Percentiles rank a stretch among this genome's conserved stretches.
phyloP scores from a whole-genome alignment of 2,888 invertebrate species.

The Synergus umbraculus region DNA sequence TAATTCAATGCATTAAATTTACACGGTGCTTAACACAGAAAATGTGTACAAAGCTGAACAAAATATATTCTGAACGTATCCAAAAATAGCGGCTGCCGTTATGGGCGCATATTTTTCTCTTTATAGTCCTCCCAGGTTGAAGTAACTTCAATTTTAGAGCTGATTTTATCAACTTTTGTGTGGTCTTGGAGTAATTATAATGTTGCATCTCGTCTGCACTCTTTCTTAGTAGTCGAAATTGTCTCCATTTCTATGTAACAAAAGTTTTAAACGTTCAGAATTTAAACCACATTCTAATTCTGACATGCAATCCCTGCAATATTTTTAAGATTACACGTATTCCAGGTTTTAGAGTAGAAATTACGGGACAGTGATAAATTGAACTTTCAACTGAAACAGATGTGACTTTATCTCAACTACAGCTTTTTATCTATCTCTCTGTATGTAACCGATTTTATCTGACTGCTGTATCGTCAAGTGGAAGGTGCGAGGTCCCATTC shows the following conservation, averaged over 20 bases:
- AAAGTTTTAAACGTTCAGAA: too few species aligned
- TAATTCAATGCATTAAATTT: constrained; percentile 40
- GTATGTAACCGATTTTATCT: not conserved
- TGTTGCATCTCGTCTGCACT: too few species aligned
- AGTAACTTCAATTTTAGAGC: not conserved
- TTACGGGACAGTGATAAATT: not conserved
- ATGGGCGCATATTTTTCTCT: constrained; percentile 22
- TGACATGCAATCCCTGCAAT: too few species aligned
- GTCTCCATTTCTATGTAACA: too few species aligned
- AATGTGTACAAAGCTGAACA: constrained; percentile 36
- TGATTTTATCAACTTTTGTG: constrained; percentile 21
- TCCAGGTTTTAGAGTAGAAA: too few species aligned
- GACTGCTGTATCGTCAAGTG: constrained; percentile 21
- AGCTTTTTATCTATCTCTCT: not conserved
- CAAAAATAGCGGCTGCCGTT: constrained; percentile 34
- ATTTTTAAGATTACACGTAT: too few species aligned
- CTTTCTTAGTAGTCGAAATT: too few species aligned
- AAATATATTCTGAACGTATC: constrained; percentile 22
- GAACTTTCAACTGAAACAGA: not conserved
- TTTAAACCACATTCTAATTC: too few species aligned
- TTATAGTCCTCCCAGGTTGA: constrained; percentile 9
- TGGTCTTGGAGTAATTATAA: not conserved
- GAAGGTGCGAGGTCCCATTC: constrained; percentile 36
- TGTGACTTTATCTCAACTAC: not conserved
- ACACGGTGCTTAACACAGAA: constrained; percentile 34